Evolutionary conservation across 1,140 invertebrate genomes (phyloP), one percentile per base, ranked within the genome.

Genomic region (Drosophila azteca): DNA sequence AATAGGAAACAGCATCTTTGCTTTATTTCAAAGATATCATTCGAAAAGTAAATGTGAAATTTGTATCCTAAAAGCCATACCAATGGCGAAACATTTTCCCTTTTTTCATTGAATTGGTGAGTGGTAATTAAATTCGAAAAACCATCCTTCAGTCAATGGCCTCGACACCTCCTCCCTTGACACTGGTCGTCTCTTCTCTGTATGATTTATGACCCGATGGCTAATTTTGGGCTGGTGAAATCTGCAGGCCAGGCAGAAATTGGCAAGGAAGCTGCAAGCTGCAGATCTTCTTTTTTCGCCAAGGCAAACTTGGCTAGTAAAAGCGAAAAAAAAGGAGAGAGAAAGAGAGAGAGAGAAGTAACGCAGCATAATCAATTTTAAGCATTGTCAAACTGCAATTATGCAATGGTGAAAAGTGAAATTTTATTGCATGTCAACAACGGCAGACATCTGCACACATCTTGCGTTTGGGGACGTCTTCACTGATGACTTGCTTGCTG

Each of bases 371-470:
- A 87, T 87, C 83, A 87, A 87, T 87, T 87, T 88, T 88, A 88
- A 87, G 84, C 79, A 87, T 87, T 87, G 83, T 87, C 83, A 87
- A 87, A 87, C 70, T 88, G 79, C 83, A 87, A 87, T 87, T 87
- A 87, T 87, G 83, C 83, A 87, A 87, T 50, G 83, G 83, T 66
- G 79, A 88, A 87, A 87, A 87, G 83, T 88, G 83, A 87, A 87
- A 87, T 87, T 87, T 87, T 83, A 87, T 89, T 87, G 83, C 83
- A 87, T 87, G 83, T 83, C 84, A 87, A 84, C 76, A 60, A 35
- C 73, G 52, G 26, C 58, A 59, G 59, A 57, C 63, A 70, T 75
- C 52, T 74, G 66, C 66, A 73, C 60, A 69, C 52, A 80, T 80
- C 67, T 78, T 61, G 81, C 68, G 73, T 72, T 79, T 84, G 79